Base-by-base conservation (phyloP, 2,113 vertebrate genomes). In the Neomonachus schauinslandi region DNA sequence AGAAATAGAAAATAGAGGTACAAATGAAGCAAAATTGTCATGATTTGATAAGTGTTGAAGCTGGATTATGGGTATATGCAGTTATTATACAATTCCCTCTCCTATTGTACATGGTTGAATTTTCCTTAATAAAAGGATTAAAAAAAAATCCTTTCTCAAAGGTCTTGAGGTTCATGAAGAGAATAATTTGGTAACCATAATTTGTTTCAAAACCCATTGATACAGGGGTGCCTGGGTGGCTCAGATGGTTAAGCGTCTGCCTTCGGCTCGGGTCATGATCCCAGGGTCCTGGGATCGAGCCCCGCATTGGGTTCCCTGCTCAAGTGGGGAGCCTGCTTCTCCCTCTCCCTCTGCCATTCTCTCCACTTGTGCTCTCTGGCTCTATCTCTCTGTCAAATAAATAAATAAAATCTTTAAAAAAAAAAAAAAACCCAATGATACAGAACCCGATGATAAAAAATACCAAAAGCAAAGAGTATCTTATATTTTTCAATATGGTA, bases 131-230 rank as follows among this genome's bases (percentile, higher is more conserved):
- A 76, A 51, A 89, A n/a, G 2, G 71, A 86, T 82, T 89, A 76
- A 76, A 4, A 93, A 93, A 96, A 92, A 80, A 76, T 92, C 57
- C 26, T 85, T 82, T 87, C 55, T 33, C 49, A 63, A 89, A 95
- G 59, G 11, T 28, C 55, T 87, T 94, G 61, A 83, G 31, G 9
- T 74, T 77, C 63, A 57, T 59, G 15, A 94, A 77, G 61, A 89
- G 26, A 93, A 91, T 90, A 94, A 96, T 87, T 97, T 85, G 46
- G 89, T 82, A 39, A 95, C 4, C 10, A 82, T 2, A 57, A 91
- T 55, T 91, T 77, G 91, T 92, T 79, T 96, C 16, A 95, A 94
- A 87, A 77, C 5, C 14, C 42, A 77, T 10, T 5, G 24, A 94
- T 57, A 51, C 83, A 93, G 22, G 39, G 39, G 39, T 3, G 4